These are phyloP conservation scores for Campaea margaritaria DNA, from an alignment of 2,888 invertebrate genomes.

Conservation along the genomic window DNA sequence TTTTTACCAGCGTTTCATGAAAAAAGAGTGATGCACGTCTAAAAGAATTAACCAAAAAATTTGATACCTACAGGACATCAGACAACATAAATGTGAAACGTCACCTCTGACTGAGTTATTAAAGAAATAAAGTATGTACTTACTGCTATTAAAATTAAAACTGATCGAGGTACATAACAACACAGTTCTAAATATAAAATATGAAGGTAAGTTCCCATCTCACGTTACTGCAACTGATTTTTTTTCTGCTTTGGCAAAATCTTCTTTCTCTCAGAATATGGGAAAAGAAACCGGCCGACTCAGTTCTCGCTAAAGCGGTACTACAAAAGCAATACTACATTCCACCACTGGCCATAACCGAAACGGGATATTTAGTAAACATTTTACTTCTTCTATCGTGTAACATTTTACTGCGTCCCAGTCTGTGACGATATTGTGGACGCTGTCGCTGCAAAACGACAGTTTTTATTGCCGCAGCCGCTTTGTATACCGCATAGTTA, in stretches of 20 bases:
- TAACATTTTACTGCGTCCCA: conserved; percentile 80
- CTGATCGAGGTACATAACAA: too few species aligned
- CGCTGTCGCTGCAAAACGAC: conserved; percentile 76
- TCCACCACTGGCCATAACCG: conserved; percentile 67
- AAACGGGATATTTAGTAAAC: conserved; percentile 81
- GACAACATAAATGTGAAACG: too few species aligned
- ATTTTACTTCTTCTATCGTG: conserved; percentile 66
- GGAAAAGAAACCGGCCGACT: conserved; percentile 52
- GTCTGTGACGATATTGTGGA: conserved; percentile 81
- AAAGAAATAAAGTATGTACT: too few species aligned
- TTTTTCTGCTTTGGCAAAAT: not conserved
- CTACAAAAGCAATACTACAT: conserved; percentile 75
- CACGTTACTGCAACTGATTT: not conserved
- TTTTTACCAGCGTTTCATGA: too few species aligned
- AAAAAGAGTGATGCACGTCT: too few species aligned
- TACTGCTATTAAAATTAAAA: too few species aligned
- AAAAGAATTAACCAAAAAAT: too few species aligned
- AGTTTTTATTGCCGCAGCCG: conserved; percentile 76
- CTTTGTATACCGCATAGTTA: conserved; percentile 52
- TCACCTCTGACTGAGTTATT: too few species aligned
- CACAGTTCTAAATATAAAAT: too few species aligned
- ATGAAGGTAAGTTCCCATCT: too few species aligned
- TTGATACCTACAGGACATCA: too few species aligned
- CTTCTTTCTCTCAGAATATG: conserved; percentile 8
- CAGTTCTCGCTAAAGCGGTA: conserved; percentile 65